Percentiles rank a stretch among this genome's conserved stretches.
Evolutionary conservation across 2,888 invertebrate genomes (phyloP).

Genomic region (Ophion ellenae): DNA sequence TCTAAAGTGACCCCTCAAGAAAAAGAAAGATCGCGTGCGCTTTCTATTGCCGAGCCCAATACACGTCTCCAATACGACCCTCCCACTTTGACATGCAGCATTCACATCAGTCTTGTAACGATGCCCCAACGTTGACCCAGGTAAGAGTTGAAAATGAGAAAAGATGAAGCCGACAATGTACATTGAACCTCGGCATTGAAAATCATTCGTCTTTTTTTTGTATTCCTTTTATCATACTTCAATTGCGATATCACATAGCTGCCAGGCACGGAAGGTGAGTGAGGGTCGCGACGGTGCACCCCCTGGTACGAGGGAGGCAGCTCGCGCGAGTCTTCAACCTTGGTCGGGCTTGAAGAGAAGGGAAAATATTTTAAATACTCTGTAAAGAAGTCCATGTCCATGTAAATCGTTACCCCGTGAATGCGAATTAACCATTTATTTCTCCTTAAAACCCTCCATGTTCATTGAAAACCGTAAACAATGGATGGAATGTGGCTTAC

Average conservation of each 20-base stretch:
- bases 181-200: slow-evolving; percentile 47
- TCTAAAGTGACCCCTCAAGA: not conserved
- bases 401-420: no score
- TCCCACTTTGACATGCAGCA: slow-evolving; percentile 51
- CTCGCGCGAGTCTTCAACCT: slow-evolving; percentile 5
- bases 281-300: slow-evolving; percentile 14
- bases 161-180: slow-evolving; percentile 16
- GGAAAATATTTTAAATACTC: no score
- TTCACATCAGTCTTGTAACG: slow-evolving; percentile 44
- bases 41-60: slow-evolving; percentile 24
- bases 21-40: slow-evolving; percentile 32
- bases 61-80: slow-evolving; percentile 39
- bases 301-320: slow-evolving; percentile 27
- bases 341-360: no score
- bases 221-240: slow-evolving; percentile 10
- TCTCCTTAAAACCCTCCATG: no score
- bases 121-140: slow-evolving; percentile 52
- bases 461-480: no score
- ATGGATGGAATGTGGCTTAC: no score
- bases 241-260: slow-evolving; percentile 45
- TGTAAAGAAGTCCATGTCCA: no score
- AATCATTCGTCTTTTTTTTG: slow-evolving; percentile 13
- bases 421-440: no score
- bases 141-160: slow-evolving; percentile 28
- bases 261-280: slow-evolving; percentile 43